Base-by-base conservation (phyloP, 2,888 invertebrate genomes). In the Himalopsyche kuldschensis region DNA sequence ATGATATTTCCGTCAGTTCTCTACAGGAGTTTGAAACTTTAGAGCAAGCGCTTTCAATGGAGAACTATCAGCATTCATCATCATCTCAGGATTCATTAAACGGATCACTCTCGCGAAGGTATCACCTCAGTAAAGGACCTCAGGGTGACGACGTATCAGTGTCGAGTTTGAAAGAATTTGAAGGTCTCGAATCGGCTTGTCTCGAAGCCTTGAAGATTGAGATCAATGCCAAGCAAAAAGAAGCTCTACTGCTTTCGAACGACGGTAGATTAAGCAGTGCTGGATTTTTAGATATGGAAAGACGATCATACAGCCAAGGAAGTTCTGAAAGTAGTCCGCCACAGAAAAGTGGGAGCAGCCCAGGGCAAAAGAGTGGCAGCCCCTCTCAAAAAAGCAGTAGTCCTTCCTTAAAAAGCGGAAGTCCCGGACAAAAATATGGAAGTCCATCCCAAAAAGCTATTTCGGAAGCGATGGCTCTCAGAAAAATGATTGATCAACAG, bases 21-120 rank as follows among this genome's bases (percentile, higher is more conserved):
- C 92, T 98, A 84, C 97, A 97, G 90, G 98, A 98, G 89, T 98
- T 98, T 91, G 98, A 98, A 91, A 95, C 95, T 86, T 91, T 98
- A 17, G 98, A 98, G 90, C 94, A 94, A 87, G 96, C 97, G 0
- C 94, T 98, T 88, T 94, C 94, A 0, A 92, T 96, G 88, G 97
- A 97, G 89, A 96, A 95, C 89, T 94, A 94, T 87, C 94, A 94
- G 88, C 92, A 94, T 87, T 95, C 94, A 78, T 95, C 95, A 81
- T 95, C 96, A 11, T 97, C 97, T 1, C 96, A 97, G 88, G 97
- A 97, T 89, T 97, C 97, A 0, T 92, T 95, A 4, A 96, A 97
- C 88, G 96, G 96, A 8, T 96, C 96, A 87, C 93, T 96, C 84
- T 95, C 96, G n/a, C 92, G 94, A 81, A 92, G 95, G 80, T 95